phyloP scores from a whole-genome alignment of 2,888 invertebrate species.

The Spilarctia lutea region DNA sequence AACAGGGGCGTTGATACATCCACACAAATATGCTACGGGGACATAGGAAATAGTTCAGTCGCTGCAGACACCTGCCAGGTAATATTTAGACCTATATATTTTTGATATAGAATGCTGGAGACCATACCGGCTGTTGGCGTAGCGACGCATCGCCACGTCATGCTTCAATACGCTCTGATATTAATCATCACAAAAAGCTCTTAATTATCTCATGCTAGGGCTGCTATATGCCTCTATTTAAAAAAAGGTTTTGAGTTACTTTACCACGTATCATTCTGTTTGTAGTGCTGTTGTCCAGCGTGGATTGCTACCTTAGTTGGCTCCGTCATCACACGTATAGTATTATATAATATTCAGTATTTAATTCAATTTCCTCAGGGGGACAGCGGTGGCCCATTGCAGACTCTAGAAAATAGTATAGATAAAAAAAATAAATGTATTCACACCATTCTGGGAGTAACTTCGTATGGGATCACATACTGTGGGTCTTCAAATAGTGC shows the following conservation, averaged over 20 bases:
- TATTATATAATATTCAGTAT: background rate
- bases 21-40: background rate
- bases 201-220: no score
- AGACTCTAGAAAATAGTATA: background rate
- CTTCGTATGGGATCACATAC: constrained; percentile 1
- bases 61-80: background rate
- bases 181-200: no score
- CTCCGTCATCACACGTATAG: no score
- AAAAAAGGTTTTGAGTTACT: no score
- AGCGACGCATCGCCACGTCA: no score
- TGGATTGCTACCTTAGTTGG: no score
- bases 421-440: background rate
- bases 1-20: background rate
- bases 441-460: constrained; percentile 2
- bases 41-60: background rate
- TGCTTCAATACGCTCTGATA: no score
- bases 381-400: constrained; percentile 13
- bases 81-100: background rate
- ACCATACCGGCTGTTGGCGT: no score
- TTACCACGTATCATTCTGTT: no score
- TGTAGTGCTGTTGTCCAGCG: no score
- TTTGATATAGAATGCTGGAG: background rate
- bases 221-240: no score
- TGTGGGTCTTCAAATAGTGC: background rate
- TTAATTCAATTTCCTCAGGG: background rate